Evolutionary conservation across 2,797 vertebrate genomes (phyloP).

Genomic region (Cuniculus paca): DNA sequence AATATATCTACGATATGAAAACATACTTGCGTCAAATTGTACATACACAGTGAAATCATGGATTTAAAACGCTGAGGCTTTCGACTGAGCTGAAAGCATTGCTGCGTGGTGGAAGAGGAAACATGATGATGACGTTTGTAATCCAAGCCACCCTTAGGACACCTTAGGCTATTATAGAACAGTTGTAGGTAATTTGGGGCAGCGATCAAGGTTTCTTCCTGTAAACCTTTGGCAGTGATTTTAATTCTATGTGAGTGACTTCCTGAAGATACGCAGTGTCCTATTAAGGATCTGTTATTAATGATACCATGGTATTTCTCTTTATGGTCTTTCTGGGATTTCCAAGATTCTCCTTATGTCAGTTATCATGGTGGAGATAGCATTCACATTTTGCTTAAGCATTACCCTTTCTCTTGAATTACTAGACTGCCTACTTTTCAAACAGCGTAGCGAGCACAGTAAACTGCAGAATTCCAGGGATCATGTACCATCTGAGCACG

Average conservation of each 20-base stretch:
- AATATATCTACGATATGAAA: background rate
- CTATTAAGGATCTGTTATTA: background rate
- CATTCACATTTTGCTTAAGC: background rate
- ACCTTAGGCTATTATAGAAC: background rate
- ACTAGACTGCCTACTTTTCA: background rate
- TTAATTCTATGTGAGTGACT: background rate
- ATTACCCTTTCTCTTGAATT: background rate
- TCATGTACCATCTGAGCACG: background rate
- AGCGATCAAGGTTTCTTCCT: slow-evolving; percentile 1
- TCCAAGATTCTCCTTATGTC: background rate
- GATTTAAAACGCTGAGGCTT: background rate
- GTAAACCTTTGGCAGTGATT: background rate
- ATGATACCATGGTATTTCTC: background rate
- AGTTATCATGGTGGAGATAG: background rate
- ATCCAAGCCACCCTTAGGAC: background rate
- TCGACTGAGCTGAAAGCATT: background rate
- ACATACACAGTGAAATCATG: background rate
- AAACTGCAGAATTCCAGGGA: background rate
- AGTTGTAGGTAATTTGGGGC: background rate
- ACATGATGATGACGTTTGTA: background rate
- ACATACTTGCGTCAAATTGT: rapidly evolving
- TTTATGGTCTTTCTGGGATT: background rate
- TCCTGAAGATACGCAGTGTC: background rate
- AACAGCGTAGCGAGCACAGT: background rate
- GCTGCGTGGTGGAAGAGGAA: background rate